Evolutionary conservation across 2,797 vertebrate genomes (phyloP), one percentile per base, ranked within the genome.

Genomic region (Xiphorhynchus erythropygius): DNA sequence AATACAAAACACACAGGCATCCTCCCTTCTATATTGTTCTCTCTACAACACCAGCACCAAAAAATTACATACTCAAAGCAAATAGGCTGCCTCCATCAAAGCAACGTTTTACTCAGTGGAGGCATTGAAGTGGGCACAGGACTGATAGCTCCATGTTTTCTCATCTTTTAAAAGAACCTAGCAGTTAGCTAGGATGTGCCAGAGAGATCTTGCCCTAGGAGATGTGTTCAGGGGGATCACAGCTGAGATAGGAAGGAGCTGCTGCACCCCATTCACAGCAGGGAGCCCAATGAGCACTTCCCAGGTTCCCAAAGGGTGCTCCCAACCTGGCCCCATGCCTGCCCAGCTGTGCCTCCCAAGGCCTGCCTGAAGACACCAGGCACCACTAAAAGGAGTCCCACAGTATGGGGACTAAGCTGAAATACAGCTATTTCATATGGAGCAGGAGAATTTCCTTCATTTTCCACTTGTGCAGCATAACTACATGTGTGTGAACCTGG

Each of bases 21-120:
- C 19, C 9, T 50, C 53, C 37, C 52, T 73, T 74, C 23, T 76
- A 44, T 24, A 35, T 24, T 5, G 5, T 74, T 47, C 39, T 62
- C 44, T 76, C n/a, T 56, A 32, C 15, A 63, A 5, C 21, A 70
- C 8, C 16, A n/a, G 32, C 41, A 67, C 1, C 0, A 0, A 46
- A 52, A 16, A 57, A 37, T 44, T 81, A 57, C 56, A 44, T 46
- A 32, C 18, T 11, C 4, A 2, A 65, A 70, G 57, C 5, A 44
- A 63, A 75, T 1, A 17, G 22, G 5, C 17, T 60, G 12, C 32
- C 49, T 17, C 15, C 18, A 59, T 50, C 1, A 3, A 30, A 84
- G 33, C 15, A 68, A 25, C 5, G 24, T 52, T 78, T 71, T 67
- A 32, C 32, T 49, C 56, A 41, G 17, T 30, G 32, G 6, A 84